Percentiles rank a stretch among this genome's conserved stretches.
phyloP scores from a whole-genome alignment of 2,888 invertebrate species.

The Omphaloscelis lunosa region DNA sequence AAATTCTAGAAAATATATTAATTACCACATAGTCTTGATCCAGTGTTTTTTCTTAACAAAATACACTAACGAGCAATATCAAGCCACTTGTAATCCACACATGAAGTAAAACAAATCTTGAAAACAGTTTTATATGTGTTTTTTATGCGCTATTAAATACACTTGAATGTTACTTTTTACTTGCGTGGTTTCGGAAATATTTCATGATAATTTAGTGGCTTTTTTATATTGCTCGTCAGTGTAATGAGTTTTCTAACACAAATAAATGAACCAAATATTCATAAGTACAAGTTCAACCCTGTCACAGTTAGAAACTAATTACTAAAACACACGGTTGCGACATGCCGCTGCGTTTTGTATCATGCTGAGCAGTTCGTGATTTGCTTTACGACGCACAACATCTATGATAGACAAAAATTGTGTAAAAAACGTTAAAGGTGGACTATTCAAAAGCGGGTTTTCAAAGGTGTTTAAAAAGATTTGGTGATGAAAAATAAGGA shows the following conservation, averaged over 20 bases:
- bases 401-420: slow-evolving; percentile 48
- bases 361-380: slow-evolving; percentile 75
- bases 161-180: no score
- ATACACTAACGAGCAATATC: no score
- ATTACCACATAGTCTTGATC: not conserved
- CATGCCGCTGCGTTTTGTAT: slow-evolving; percentile 66
- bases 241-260: not conserved
- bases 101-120: no score
- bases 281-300: slow-evolving; percentile 68
- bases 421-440: slow-evolving; percentile 8
- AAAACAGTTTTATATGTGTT: no score
- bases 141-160: no score
- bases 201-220: no score
- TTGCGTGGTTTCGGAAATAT: no score
- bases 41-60: not conserved
- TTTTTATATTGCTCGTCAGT: no score
- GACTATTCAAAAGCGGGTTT: slow-evolving; percentile 3
- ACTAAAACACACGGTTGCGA: slow-evolving; percentile 75
- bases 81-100: no score
- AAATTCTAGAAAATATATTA: slow-evolving; percentile 18
- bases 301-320: slow-evolving; percentile 79
- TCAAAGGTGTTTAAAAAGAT: slow-evolving; percentile 46
- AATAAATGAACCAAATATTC: slow-evolving; percentile 34
- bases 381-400: slow-evolving; percentile 72
- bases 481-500: slow-evolving; percentile 83